Conservation (phyloP, 2,888 invertebrate genomes). For the Cylindroiulus punctatus region DNA sequence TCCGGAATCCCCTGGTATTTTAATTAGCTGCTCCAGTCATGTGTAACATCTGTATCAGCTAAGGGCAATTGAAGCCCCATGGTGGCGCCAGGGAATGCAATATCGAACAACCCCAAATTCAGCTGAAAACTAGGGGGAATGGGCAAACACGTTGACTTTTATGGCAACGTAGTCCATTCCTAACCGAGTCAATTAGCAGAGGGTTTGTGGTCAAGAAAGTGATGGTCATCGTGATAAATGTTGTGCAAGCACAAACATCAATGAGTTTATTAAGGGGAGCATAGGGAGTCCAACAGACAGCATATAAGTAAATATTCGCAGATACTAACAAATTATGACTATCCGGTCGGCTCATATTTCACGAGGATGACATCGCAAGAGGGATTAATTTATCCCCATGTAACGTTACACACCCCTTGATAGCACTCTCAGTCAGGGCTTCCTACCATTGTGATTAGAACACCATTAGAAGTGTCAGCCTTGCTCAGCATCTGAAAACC, state of each 20-base stretch:
- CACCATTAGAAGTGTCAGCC: slow-evolving; percentile 11
- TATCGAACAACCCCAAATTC: slow-evolving; percentile 9
- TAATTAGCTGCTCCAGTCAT: slow-evolving; percentile 22
- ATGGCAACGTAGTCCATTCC: background rate
- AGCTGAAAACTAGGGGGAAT: slow-evolving; percentile 16
- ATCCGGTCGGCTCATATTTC: slow-evolving; percentile 26
- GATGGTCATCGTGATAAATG: slow-evolving; percentile 32
- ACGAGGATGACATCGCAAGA: background rate
- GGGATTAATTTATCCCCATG: slow-evolving; percentile 16
- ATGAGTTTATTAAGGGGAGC: slow-evolving; percentile 23
- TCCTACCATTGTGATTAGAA: background rate
- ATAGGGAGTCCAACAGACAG: slow-evolving; percentile 14
- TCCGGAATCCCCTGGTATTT: background rate
- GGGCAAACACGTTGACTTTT: slow-evolving; percentile 26
- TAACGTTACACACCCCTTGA: background rate
- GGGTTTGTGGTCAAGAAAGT: slow-evolving; percentile 32
- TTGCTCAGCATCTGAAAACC: slow-evolving; percentile 10
- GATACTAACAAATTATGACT: slow-evolving; percentile 32
- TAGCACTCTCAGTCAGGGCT: background rate
- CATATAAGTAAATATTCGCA: slow-evolving; percentile 32
- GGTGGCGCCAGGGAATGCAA: slow-evolving; percentile 14
- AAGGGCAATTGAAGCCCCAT: slow-evolving; percentile 7
- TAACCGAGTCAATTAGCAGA: slow-evolving; percentile 25
- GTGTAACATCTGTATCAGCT: background rate
- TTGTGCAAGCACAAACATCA: slow-evolving; percentile 32